phyloP scores from a whole-genome alignment of 1,140 invertebrate genomes.

The Drosophila eugracilis region DNA sequence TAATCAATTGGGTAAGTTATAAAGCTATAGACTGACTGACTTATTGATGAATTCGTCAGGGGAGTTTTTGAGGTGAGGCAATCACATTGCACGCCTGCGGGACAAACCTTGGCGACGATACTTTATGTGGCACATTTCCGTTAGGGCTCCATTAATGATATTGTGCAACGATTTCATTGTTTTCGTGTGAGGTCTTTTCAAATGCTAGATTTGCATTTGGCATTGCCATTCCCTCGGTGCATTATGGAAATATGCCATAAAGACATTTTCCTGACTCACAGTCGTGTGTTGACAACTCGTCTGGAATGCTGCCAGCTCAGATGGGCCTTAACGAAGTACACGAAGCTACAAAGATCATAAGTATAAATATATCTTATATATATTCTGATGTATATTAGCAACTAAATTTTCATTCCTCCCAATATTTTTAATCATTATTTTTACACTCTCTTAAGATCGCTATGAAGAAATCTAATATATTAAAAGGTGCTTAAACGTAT shows the following conservation, averaged over 20 bases:
- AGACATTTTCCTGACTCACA: slow-evolving; percentile 37
- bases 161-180: slow-evolving; percentile 58
- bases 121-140: slow-evolving; percentile 63
- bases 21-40: slow-evolving; percentile 22
- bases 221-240: slow-evolving; percentile 8
- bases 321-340: background rate
- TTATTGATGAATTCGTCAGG: slow-evolving; percentile 45
- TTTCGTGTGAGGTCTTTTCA: slow-evolving; percentile 31
- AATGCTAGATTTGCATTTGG: slow-evolving; percentile 40
- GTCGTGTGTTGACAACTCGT: slow-evolving; percentile 26
- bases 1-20: slow-evolving; percentile 40
- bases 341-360: background rate
- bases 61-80: slow-evolving; percentile 27
- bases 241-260: slow-evolving; percentile 52
- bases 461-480: no score
- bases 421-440: no score
- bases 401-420: no score
- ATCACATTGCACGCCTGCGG: slow-evolving; percentile 36
- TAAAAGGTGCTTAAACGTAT: no score
- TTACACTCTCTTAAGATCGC: no score
- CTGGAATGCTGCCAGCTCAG: slow-evolving; percentile 30
- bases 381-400: no score
- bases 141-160: slow-evolving; percentile 39
- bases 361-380: no score
- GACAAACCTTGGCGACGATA: slow-evolving; percentile 29